These are phyloP conservation scores for Hesperia comma DNA, from an alignment of 2,888 invertebrate species.

Conservation along the genomic window DNA sequence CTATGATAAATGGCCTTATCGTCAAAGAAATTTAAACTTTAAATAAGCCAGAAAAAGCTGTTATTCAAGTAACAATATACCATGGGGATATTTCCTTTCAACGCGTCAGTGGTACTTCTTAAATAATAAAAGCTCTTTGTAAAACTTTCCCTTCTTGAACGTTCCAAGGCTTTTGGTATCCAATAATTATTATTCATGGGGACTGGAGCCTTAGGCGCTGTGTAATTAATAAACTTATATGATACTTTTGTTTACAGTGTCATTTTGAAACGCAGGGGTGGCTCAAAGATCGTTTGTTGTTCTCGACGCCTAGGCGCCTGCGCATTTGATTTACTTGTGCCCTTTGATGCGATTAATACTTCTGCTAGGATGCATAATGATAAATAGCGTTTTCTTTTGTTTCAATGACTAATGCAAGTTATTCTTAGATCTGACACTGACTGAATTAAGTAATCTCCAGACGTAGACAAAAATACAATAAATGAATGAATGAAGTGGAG, in stretches of 20 bases:
- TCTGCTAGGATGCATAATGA: too few species aligned
- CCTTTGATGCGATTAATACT: background rate
- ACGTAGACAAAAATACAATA: too few species aligned
- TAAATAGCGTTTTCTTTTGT: too few species aligned
- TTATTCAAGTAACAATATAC: slow-evolving; percentile 48
- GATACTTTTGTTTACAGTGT: slow-evolving; percentile 84
- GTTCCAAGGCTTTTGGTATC: slow-evolving; percentile 83
- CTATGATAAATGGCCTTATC: slow-evolving; percentile 72
- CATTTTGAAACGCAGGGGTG: slow-evolving; percentile 66
- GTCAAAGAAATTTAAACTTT: slow-evolving; percentile 53
- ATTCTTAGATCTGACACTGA: too few species aligned
- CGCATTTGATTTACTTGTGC: slow-evolving; percentile 24
- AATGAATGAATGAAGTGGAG: too few species aligned
- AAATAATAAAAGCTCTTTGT: slow-evolving; percentile 84
- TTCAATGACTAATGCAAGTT: too few species aligned
- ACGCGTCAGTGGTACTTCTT: slow-evolving; percentile 78
- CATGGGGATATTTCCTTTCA: slow-evolving; percentile 76
- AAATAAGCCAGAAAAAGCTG: slow-evolving; percentile 47
- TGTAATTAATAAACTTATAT: slow-evolving; percentile 85
- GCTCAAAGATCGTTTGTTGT: slow-evolving; percentile 50
- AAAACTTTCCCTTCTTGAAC: slow-evolving; percentile 84
- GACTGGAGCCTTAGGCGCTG: slow-evolving; percentile 79
- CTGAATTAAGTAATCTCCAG: too few species aligned
- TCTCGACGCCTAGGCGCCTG: slow-evolving; percentile 50
- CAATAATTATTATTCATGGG: slow-evolving; percentile 84